Base-by-base conservation (phyloP, 2,888 invertebrate species). In the Noctua janthina region DNA sequence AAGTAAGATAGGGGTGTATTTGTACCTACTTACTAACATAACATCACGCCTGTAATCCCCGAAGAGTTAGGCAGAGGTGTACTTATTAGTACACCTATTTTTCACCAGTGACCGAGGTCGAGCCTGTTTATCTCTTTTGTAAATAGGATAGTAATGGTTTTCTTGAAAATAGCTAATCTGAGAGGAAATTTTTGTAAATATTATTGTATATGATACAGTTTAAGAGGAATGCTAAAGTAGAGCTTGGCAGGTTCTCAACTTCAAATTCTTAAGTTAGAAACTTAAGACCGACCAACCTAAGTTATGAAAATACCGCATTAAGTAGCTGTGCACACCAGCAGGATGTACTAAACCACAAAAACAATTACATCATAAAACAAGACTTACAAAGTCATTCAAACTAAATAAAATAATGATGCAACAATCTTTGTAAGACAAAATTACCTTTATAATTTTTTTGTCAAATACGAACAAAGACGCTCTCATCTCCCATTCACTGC, bases 401-500 rank as follows among this genome's bases (percentile, higher is more conserved):
- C 46, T 72, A 68, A 73, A 73, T 73, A 74, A 51, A 76, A 59
- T 59, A 49, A 62, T 82, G 35, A 83, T 62, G 39, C 62, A 82
- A 73, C 46, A n/a, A 59, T 39, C 39, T 56, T 49, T 69, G 78
- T 73, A 78, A 87, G 74, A 70, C 56, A 83, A 79, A 72, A 70
- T 23, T 59, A 62, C 49, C n/a, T 68, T 46, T 46, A n/a, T 29
- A 68, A 46, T 8, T 76, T 76, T 74, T 35, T 76, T 76, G 59
- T 76, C 76, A 62, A 62, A 62, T 17, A 39, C 39, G 56, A 49
- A 76, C 76, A 76, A 76, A 79, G 13, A 10, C 66, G 29, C 74
- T 87, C 78, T 82, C 80, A 81, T 86, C 76, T 68, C 54, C 74
- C 74, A 69, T 78, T 84, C 84, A 80, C 68, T 71, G 72, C 67